Conservation (phyloP, 2,888 invertebrate species). For the Diplolepis rosae region DNA sequence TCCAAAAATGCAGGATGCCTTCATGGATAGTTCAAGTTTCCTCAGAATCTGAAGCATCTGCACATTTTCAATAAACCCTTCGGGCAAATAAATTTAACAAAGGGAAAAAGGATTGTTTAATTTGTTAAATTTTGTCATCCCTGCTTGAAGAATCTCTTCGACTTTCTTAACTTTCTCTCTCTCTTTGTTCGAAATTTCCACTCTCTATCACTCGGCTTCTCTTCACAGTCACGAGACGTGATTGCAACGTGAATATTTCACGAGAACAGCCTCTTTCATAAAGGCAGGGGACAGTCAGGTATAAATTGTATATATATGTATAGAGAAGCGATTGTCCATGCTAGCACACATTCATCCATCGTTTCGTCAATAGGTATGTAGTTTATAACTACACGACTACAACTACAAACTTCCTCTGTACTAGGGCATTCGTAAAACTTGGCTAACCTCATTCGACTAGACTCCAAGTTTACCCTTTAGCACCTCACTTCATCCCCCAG, state of each 20-base stretch:
- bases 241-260: constrained; percentile 48
- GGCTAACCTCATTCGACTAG: constrained; percentile 19
- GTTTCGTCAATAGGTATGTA: neutral
- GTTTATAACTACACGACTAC: too few relatives aligned
- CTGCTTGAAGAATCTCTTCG: too few relatives aligned
- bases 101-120: too few relatives aligned
- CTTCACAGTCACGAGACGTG: constrained; percentile 34
- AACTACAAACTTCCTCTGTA: neutral
- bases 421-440: constrained; percentile 6
- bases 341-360: neutral
- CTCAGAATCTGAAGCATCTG: neutral
- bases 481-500: constrained; percentile 1
- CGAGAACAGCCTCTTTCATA: neutral
- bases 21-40: neutral
- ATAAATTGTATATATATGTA: neutral
- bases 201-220: neutral
- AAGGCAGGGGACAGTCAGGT: neutral
- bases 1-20: constrained; percentile 47
- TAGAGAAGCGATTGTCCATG: constrained; percentile 4
- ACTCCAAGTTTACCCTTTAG: constrained; percentile 16
- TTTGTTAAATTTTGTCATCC: too few relatives aligned
- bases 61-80: constrained; percentile 30
- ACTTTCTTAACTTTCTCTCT: neutral
- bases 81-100: neutral
- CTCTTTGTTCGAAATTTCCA: neutral